Conservation (phyloP, 2,113 vertebrate species). For the Otolemur garnettii region DNA sequence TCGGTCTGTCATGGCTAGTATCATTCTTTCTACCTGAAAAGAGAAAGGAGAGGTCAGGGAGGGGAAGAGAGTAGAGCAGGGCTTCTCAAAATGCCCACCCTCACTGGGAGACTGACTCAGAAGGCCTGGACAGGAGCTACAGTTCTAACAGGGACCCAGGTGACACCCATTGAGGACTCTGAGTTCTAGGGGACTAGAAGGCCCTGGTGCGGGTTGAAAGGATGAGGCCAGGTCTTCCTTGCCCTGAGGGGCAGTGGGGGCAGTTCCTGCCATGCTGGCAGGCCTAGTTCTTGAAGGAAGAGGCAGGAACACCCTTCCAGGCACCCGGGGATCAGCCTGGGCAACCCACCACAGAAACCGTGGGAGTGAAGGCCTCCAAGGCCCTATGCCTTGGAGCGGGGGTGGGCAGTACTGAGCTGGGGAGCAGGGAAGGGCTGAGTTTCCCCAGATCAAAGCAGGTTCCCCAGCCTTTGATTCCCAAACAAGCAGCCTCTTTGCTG, state of each 20-base stretch:
- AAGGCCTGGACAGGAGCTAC: not conserved
- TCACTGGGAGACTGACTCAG: not conserved
- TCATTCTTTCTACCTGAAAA: not conserved
- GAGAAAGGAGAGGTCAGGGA: too few species aligned
- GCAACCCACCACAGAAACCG: not conserved
- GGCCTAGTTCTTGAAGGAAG: not conserved
- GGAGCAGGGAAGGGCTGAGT: conserved; percentile 19
- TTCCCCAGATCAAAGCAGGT: conserved; percentile 75
- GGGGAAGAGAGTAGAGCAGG: too few species aligned
- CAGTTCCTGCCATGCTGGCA: not conserved
- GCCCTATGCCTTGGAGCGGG: not conserved
- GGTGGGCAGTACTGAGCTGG: not conserved
- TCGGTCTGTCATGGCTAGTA: not conserved
- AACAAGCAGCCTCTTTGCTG: conserved; percentile 2
- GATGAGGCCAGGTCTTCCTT: not conserved
- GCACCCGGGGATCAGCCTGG: not conserved
- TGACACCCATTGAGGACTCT: not conserved
- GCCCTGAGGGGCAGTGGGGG: not conserved
- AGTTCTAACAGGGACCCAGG: not conserved
- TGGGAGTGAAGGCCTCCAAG: not conserved
- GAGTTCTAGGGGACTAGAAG: not conserved
- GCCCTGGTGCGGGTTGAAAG: not conserved
- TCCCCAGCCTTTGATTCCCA: conserved; percentile 75
- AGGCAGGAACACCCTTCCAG: not conserved
- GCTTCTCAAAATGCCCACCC: not conserved